Conservation (phyloP, 2,113 vertebrate species). For the Psilopogon haemacephalus region DNA sequence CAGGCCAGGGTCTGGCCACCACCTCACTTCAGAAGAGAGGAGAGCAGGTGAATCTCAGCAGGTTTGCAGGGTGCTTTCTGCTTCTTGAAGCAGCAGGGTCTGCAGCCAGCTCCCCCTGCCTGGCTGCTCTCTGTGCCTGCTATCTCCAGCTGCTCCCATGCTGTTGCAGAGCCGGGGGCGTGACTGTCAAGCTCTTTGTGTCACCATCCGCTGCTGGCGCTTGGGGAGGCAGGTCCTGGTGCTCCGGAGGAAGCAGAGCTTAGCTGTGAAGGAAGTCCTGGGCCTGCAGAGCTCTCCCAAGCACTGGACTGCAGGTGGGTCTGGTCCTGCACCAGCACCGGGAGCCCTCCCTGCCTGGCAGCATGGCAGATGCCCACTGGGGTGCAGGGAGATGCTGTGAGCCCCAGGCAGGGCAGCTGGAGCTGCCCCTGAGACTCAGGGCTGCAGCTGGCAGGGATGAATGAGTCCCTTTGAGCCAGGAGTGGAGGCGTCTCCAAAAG, state of each 20-base stretch:
- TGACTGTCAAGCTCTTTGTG: background rate
- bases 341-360: background rate
- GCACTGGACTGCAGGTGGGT: background rate
- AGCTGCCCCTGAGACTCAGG: accelerated
- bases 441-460: background rate
- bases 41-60: accelerated
- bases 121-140: background rate
- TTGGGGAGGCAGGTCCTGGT: accelerated
- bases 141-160: background rate
- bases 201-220: accelerated
- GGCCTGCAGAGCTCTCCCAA: background rate
- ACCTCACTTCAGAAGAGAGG: accelerated
- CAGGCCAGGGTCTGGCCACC: background rate
- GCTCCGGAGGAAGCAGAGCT: background rate
- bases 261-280: background rate
- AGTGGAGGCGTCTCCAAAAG: accelerated
- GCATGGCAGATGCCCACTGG: accelerated
- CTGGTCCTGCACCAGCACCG: accelerated
- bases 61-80: accelerated
- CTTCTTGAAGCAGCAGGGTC: background rate
- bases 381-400: background rate
- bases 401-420: accelerated
- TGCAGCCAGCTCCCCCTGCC: background rate
- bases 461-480: background rate
- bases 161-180: background rate